Percentiles rank a stretch among this genome's conserved stretches.
These are phyloP conservation scores for Melanophora roralis DNA, from an alignment of 2,888 invertebrate species.

Conservation along the genomic window DNA sequence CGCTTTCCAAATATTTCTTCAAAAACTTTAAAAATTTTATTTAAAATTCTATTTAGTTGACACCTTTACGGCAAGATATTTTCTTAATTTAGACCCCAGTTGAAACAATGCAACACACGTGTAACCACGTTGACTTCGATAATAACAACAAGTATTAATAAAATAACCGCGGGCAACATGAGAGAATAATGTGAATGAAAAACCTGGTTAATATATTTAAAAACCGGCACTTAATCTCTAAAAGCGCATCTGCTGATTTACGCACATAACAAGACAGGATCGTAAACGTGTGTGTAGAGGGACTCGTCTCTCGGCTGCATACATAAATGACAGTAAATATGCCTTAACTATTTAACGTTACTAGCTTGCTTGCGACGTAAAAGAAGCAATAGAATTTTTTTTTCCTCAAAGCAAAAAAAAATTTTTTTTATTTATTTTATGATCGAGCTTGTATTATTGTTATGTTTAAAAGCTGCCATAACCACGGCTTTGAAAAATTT, in stretches of 20 bases:
- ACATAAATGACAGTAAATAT: not conserved
- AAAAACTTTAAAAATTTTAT: not conserved
- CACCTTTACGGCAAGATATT: not conserved
- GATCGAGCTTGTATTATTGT: not conserved
- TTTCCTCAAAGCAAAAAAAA: no score
- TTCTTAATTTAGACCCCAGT: constrained; percentile 1
- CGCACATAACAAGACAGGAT: constrained; percentile 61
- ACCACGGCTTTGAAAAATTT: constrained; percentile 26
- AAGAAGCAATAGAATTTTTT: not conserved
- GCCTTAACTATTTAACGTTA: not conserved
- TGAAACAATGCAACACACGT: constrained; percentile 41
- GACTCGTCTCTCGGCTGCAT: not conserved
- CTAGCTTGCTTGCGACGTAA: constrained; percentile 6
- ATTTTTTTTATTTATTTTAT: not conserved
- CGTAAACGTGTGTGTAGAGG: not conserved
- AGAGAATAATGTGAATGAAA: constrained; percentile 34
- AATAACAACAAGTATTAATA: constrained; percentile 18
- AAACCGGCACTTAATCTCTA: constrained; percentile 64
- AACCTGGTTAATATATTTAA: constrained; percentile 62
- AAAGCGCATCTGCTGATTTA: constrained; percentile 66
- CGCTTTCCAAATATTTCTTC: no score
- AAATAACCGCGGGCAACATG: constrained; percentile 16
- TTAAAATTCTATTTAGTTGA: no score
- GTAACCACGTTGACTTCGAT: constrained; percentile 29
- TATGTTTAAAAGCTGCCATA: not conserved